These are phyloP conservation scores for Saxidomus purpurata DNA, from an alignment of 1,140 invertebrate species.

Conservation along the genomic window DNA sequence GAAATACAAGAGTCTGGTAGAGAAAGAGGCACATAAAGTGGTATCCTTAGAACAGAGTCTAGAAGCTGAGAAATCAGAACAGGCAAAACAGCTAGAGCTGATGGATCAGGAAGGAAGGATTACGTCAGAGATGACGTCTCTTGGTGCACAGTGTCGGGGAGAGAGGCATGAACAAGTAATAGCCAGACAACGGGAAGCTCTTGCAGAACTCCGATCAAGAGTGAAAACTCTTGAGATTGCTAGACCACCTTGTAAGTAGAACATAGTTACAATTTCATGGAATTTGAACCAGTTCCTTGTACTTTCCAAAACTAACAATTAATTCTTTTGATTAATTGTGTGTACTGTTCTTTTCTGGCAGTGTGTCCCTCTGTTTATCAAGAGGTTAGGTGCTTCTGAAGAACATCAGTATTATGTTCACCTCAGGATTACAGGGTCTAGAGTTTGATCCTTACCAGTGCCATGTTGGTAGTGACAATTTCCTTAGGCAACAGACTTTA, in stretches of 20 bases:
- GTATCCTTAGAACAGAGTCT: constrained; percentile 73
- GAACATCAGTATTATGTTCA: no score
- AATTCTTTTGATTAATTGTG: no score
- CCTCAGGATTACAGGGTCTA: no score
- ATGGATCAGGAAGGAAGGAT: constrained; percentile 84
- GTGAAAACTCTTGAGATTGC: constrained; percentile 83
- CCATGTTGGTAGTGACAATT: no score
- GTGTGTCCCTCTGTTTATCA: no score
- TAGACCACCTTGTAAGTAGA: constrained; percentile 80
- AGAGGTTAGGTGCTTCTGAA: no score
- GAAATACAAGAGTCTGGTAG: constrained; percentile 76
- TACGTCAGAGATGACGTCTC: constrained; percentile 83
- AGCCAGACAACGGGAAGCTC: constrained; percentile 84
- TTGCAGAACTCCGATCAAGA: constrained; percentile 84
- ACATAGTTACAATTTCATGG: no score
- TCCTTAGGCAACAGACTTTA: no score
- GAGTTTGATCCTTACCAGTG: no score
- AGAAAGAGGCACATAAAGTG: constrained; percentile 72
- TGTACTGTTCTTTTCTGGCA: no score
- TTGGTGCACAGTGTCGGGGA: constrained; percentile 86
- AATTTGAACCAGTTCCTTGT: no score
- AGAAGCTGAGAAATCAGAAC: constrained; percentile 77
- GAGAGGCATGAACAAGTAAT: constrained; percentile 86
- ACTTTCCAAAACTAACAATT: no score
- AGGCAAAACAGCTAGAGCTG: constrained; percentile 82